Evolutionary conservation across 2,797 vertebrate species (phyloP), one percentile per base, ranked within the genome.

Genomic region (Paramormyrops hopkinsi): DNA sequence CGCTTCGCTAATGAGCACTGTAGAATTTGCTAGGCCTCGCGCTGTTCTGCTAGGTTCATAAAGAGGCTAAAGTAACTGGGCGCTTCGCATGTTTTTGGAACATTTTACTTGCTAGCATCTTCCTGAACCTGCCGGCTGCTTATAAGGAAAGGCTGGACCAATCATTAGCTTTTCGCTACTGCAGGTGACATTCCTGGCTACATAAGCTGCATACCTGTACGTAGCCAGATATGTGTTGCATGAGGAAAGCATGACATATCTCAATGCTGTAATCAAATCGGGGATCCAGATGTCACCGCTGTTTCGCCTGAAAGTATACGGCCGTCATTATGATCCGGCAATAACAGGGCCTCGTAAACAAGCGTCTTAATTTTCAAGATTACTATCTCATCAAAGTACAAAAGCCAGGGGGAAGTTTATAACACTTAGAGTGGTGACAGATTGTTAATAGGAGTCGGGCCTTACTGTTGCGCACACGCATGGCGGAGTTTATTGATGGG

Each of bases 91-190:
- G 22, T 25, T 44, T 41, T 73, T 46, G 12, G 54, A 62, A 19
- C 19, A 2, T 53, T 54, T 73, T 54, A 48, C 29, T 86, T 84
- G 33, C 17, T 48, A 1, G 59, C 82, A n/a, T 73, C 84, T 82
- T 17, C 41, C 62, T 37, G 69, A 88, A 88, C 90, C 92, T 91
- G 90, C 94, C 90, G 92, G 92, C 91, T 93, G 92, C 92, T 91
- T 92, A 93, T 94, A 93, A 94, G 93, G 90, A 93, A 94, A 92
- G 93, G 92, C 92, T 92, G 93, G 93, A 92, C 93, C 91, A 92
- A 89, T 93, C 93, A 86, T 91, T 94, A 92, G 93, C 94, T 94
- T 94, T 93, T 90, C 90, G 90, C 92, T 93, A 93, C 92, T 94
- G 93, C 86, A 91, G 92, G 92, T 93, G 90, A 69, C 92, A 91